Evolutionary conservation across 2,113 vertebrate species (phyloP).

Genomic region (Pelodiscus sinensis): DNA sequence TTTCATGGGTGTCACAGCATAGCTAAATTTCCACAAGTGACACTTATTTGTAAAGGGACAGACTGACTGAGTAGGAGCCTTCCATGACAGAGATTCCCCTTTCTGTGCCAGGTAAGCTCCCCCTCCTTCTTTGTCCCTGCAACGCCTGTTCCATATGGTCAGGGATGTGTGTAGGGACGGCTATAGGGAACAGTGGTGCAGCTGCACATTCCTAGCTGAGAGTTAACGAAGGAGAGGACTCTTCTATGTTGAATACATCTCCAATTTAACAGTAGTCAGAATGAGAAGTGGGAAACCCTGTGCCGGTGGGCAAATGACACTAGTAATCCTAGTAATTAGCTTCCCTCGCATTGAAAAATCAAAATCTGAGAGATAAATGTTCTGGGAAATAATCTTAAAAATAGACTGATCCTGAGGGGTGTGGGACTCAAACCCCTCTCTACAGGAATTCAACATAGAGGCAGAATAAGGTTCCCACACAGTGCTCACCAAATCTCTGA

Average conservation of each 20-base stretch:
- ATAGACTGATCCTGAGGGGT: neutral
- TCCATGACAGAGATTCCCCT: neutral
- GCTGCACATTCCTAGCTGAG: neutral
- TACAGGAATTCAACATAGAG: no score
- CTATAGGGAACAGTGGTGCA: neutral
- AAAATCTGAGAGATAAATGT: neutral
- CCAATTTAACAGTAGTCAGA: neutral
- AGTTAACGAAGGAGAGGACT: neutral
- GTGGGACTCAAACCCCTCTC: neutral
- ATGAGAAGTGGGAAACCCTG: neutral
- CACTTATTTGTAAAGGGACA: neutral
- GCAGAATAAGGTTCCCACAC: neutral
- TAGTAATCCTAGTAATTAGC: neutral
- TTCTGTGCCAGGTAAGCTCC: accelerated
- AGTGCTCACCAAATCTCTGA: neutral
- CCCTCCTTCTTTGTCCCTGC: neutral
- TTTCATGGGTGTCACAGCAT: constrained; percentile 40
- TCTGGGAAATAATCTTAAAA: neutral
- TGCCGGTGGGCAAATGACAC: neutral
- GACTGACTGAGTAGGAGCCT: neutral
- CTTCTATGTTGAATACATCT: neutral
- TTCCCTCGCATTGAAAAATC: neutral
- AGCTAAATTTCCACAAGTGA: neutral
- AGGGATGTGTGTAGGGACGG: neutral
- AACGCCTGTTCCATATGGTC: neutral